Percentiles rank a stretch among this genome's conserved stretches.
These are phyloP conservation scores for Tachina lurida DNA, from an alignment of 2,888 invertebrate genomes.

Conservation along the genomic window DNA sequence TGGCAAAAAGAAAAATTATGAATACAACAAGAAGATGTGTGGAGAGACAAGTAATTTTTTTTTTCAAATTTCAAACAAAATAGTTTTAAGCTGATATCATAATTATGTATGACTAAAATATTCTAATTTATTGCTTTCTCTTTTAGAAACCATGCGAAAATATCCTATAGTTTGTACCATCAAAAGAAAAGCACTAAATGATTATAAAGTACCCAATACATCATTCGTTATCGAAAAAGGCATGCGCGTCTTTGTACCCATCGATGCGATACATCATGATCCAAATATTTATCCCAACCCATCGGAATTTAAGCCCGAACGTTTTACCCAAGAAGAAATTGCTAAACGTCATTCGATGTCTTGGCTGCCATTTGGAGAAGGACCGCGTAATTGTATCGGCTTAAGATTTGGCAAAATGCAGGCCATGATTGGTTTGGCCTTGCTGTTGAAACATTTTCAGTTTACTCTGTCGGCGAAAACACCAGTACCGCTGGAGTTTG, in stretches of 20 bases:
- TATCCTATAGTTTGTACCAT: too few relatives aligned
- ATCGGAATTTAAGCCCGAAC: conserved; percentile 83
- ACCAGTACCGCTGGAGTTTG: conserved; percentile 75
- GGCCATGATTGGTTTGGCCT: conserved; percentile 76
- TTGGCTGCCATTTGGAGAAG: conserved; percentile 80
- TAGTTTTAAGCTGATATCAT: too few relatives aligned
- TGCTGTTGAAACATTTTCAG: conserved; percentile 76
- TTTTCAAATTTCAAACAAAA: too few relatives aligned
- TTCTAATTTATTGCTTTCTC: neutral
- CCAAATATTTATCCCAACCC: conserved; percentile 83
- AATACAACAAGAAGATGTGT: too few relatives aligned
- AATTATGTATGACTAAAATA: too few relatives aligned
- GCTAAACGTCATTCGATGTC: conserved; percentile 76
- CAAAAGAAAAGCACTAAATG: conserved; percentile 74
- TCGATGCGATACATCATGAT: conserved; percentile 83
- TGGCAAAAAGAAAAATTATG: too few relatives aligned
- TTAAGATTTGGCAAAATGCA: conserved; percentile 81
- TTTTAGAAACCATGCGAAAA: conserved; percentile 81
- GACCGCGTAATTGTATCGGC: conserved; percentile 81
- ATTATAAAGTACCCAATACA: conserved; percentile 78
- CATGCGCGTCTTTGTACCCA: conserved; percentile 84
- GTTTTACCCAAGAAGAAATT: conserved; percentile 80
- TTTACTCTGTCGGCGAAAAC: conserved; percentile 75
- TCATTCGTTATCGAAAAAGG: conserved; percentile 84
- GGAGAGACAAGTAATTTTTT: too few relatives aligned